Conservation (phyloP, 2,888 invertebrate species). For the Brachyopa scutellaris region DNA sequence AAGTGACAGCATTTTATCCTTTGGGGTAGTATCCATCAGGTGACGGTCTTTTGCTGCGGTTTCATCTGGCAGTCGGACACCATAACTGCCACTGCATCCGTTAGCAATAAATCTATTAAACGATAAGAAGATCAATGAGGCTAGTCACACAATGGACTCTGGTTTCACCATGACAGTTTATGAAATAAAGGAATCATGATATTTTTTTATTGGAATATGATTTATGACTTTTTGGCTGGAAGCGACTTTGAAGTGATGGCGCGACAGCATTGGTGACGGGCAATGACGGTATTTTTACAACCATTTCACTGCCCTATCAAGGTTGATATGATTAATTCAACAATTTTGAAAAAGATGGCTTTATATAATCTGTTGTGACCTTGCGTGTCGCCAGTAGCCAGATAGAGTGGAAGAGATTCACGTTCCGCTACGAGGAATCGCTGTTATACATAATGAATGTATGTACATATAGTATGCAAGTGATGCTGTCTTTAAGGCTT, state of each 20-base stretch:
- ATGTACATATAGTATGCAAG: too few species aligned
- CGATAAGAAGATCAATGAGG: slow-evolving; percentile 30
- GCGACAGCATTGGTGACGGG: slow-evolving; percentile 29
- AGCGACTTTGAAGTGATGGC: slow-evolving; percentile 10
- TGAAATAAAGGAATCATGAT: background rate
- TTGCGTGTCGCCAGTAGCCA: background rate
- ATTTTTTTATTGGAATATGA: slow-evolving; percentile 9
- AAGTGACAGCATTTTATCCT: slow-evolving; percentile 21
- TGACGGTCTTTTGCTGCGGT: background rate
- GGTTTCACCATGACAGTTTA: slow-evolving; percentile 15
- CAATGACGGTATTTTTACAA: background rate
- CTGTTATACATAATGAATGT: too few species aligned
- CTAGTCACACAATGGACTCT: slow-evolving; percentile 3
- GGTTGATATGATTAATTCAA: slow-evolving; percentile 22
- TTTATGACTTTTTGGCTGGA: slow-evolving; percentile 20
- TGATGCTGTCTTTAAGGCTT: too few species aligned
- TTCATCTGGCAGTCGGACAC: slow-evolving; percentile 5
- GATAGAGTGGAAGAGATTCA: too few species aligned
- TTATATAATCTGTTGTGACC: too few species aligned
- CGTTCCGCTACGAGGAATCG: too few species aligned
- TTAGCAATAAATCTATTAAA: slow-evolving; percentile 39
- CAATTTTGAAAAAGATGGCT: background rate
- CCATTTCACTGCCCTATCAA: background rate
- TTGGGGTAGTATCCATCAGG: background rate
- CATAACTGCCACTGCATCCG: slow-evolving; percentile 20